Percentiles rank a stretch among this genome's conserved stretches.
Conservation (phyloP, 1,140 invertebrate species). For the Drosophila ohnishii region DNA sequence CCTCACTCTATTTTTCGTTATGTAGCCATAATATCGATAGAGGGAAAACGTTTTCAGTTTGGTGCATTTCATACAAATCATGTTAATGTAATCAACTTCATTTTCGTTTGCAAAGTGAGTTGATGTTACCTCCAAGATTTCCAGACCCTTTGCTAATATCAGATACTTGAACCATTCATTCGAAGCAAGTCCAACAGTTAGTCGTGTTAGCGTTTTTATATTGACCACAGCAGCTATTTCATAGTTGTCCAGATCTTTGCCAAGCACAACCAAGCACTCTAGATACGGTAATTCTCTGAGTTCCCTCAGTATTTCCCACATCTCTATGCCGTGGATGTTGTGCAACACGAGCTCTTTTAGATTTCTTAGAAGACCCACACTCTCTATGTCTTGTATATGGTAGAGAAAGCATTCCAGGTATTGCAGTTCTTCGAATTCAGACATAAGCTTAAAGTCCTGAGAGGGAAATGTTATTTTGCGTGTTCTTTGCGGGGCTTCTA, state of each 20-base stretch:
- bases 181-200: not conserved
- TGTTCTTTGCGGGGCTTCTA: not conserved
- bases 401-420: not conserved
- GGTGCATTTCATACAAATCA: not conserved
- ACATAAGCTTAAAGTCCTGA: conserved; percentile 1
- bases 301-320: not conserved
- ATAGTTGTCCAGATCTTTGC: conserved; percentile 3
- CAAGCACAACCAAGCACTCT: not conserved
- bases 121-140: not conserved
- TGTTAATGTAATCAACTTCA: not conserved
- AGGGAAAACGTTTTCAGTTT: not conserved
- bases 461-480: not conserved
- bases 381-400: not conserved
- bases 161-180: conserved; percentile 7
- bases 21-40: conserved; percentile 4
- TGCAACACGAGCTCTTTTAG: not conserved
- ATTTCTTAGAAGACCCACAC: not conserved
- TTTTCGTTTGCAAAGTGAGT: conserved; percentile 1
- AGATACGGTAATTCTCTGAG: not conserved
- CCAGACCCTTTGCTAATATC: not conserved
- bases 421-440: conserved; percentile 1
- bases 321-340: not conserved
- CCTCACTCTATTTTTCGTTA: not conserved
- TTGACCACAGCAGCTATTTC: not conserved
- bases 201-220: not conserved